phyloP scores from a whole-genome alignment of 2,113 vertebrate species.

The Pelodiscus sinensis region DNA sequence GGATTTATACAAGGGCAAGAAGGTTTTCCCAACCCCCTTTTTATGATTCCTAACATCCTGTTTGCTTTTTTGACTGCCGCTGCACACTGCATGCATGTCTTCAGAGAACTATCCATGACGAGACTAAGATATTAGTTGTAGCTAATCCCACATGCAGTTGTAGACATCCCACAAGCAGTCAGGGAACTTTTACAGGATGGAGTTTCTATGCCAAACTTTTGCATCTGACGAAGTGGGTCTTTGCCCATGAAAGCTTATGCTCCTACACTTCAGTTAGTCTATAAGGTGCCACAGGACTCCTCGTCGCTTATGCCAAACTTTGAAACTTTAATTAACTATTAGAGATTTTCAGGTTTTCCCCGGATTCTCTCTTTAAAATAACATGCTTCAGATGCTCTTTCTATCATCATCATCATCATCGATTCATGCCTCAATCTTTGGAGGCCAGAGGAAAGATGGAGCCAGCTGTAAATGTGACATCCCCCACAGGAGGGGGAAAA shows the following conservation, averaged over 20 bases:
- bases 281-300: too few relatives aligned
- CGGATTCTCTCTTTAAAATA: rapidly evolving
- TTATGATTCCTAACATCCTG: too few relatives aligned
- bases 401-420: background rate
- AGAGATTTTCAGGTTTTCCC: background rate
- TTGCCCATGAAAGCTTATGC: too few relatives aligned
- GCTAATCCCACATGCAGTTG: background rate
- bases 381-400: background rate
- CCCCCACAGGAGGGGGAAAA: too few relatives aligned
- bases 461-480: rapidly evolving
- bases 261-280: too few relatives aligned
- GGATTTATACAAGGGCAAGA: too few relatives aligned
- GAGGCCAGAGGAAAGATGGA: background rate
- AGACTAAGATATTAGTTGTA: background rate
- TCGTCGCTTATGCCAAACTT: conserved; percentile 42
- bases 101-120: too few relatives aligned
- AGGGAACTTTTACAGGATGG: background rate
- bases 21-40: too few relatives aligned
- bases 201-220: conserved; percentile 22
- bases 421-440: background rate
- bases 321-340: background rate
- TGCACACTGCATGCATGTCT: too few relatives aligned
- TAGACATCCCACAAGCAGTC: background rate
- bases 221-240: too few relatives aligned
- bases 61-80: too few relatives aligned